Conservation (phyloP, 1,140 invertebrate genomes). For the Elysia chlorotica region DNA sequence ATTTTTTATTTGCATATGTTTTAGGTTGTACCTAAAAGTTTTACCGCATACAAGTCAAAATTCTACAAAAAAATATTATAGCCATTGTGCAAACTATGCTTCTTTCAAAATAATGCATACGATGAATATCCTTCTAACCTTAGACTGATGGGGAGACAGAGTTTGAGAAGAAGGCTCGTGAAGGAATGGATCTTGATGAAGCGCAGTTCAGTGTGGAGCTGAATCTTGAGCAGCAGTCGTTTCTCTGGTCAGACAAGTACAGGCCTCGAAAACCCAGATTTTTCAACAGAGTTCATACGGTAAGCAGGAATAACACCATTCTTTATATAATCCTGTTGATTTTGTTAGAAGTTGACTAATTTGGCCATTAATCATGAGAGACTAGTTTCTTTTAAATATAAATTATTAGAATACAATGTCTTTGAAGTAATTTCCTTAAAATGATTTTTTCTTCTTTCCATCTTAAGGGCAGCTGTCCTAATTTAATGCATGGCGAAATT, state of each 20-base stretch:
- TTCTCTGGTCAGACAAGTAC: slow-evolving; percentile 98
- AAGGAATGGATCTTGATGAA: slow-evolving; percentile 82
- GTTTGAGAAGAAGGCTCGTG: slow-evolving; percentile 77
- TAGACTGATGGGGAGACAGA: slow-evolving; percentile 65
- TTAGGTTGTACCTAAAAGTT: too few relatives aligned
- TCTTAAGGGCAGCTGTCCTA: too few relatives aligned
- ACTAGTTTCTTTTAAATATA: too few relatives aligned
- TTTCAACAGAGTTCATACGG: slow-evolving; percentile 86
- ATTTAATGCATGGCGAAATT: too few relatives aligned
- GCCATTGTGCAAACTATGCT: not conserved
- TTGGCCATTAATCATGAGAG: too few relatives aligned
- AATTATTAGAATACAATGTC: too few relatives aligned
- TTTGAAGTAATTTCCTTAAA: too few relatives aligned
- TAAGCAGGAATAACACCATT: slow-evolving; percentile 37
- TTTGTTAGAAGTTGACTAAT: not conserved
- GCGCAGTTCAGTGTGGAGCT: slow-evolving; percentile 92
- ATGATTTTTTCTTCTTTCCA: too few relatives aligned
- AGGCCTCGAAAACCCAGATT: slow-evolving; percentile 95
- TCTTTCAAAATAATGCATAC: too few relatives aligned
- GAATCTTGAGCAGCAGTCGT: slow-evolving; percentile 77
- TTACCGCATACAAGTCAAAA: too few relatives aligned
- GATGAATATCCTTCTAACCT: slow-evolving; percentile 3
- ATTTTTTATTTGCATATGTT: not conserved
- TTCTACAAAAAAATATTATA: too few relatives aligned
- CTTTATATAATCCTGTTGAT: not conserved